phyloP scores from a whole-genome alignment of 2,888 invertebrate genomes.

The Dryadula phaetusa region DNA sequence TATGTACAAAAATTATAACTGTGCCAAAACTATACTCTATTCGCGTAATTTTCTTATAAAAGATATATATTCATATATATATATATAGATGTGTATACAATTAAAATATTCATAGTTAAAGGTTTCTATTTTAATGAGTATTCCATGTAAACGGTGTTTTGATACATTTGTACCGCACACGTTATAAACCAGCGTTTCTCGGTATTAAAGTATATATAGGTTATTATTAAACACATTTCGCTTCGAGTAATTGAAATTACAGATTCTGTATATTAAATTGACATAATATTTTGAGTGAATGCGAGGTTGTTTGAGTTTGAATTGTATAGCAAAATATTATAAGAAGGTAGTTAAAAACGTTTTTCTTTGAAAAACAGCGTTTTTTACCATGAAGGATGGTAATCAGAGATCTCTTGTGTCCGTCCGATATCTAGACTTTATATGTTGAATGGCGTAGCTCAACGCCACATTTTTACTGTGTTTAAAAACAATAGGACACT shows the following conservation, averaged over 20 bases:
- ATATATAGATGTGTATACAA: neutral
- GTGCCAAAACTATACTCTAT: too few relatives aligned
- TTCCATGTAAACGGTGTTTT: conserved; percentile 14
- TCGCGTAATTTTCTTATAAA: too few relatives aligned
- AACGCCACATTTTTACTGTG: too few relatives aligned
- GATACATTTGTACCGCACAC: neutral
- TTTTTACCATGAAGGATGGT: too few relatives aligned
- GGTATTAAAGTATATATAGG: neutral
- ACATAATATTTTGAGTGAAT: conserved; percentile 2
- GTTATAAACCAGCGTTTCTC: neutral
- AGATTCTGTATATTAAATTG: neutral
- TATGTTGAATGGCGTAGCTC: too few relatives aligned
- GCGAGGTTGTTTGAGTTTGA: neutral
- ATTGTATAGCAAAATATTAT: neutral
- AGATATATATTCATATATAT: too few relatives aligned
- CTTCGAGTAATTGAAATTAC: conserved; percentile 10
- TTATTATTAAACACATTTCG: conserved; percentile 11
- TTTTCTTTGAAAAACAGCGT: too few relatives aligned
- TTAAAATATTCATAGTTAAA: neutral
- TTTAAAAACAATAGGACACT: too few relatives aligned
- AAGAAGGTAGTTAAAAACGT: too few relatives aligned
- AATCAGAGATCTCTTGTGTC: too few relatives aligned
- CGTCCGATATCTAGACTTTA: too few relatives aligned
- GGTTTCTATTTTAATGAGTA: conserved; percentile 10
- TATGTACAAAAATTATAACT: too few relatives aligned